phyloP scores from a whole-genome alignment of 2,113 vertebrate species.

The Sclerurus mexicanus region DNA sequence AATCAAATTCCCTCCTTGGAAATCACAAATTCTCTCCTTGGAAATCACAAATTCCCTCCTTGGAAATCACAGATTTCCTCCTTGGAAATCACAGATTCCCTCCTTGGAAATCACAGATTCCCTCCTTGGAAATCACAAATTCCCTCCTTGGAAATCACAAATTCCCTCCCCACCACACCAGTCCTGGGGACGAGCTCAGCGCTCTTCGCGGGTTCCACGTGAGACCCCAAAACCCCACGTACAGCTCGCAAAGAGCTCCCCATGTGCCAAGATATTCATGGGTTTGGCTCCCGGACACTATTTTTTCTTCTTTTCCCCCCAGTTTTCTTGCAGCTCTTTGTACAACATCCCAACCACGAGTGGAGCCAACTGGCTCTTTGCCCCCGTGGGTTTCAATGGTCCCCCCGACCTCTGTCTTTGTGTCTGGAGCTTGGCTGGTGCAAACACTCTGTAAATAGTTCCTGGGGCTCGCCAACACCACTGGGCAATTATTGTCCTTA shows the following conservation, averaged over 20 bases:
- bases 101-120: too few relatives aligned
- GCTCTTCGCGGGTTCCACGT: not conserved
- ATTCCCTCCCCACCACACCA: too few relatives aligned
- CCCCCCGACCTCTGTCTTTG: not conserved
- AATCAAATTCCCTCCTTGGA: too few relatives aligned
- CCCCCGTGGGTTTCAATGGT: slow-evolving; percentile 3
- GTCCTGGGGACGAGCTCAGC: not conserved
- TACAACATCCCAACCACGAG: slow-evolving; percentile 16
- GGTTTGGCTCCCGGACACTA: slow-evolving; percentile 45
- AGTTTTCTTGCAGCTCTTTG: slow-evolving; percentile 43
- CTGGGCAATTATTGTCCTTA: not conserved
- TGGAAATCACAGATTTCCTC: too few relatives aligned
- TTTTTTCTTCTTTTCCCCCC: not conserved
- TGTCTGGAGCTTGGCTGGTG: not conserved
- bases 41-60: too few relatives aligned
- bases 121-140: too few relatives aligned
- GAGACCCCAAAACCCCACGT: slow-evolving; percentile 8
- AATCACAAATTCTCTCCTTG: too few relatives aligned
- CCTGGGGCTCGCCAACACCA: not conserved
- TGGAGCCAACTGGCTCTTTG: slow-evolving; percentile 52
- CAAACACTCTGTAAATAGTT: not conserved
- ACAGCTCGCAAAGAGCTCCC: slow-evolving; percentile 2
- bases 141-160: not conserved
- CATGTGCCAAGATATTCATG: slow-evolving; percentile 32
- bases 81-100: too few relatives aligned